Percentiles rank a stretch among this genome's conserved stretches.
These are phyloP conservation scores for Hippopotamus amphibius DNA, from an alignment of 2,113 vertebrate genomes.

Conservation along the genomic window DNA sequence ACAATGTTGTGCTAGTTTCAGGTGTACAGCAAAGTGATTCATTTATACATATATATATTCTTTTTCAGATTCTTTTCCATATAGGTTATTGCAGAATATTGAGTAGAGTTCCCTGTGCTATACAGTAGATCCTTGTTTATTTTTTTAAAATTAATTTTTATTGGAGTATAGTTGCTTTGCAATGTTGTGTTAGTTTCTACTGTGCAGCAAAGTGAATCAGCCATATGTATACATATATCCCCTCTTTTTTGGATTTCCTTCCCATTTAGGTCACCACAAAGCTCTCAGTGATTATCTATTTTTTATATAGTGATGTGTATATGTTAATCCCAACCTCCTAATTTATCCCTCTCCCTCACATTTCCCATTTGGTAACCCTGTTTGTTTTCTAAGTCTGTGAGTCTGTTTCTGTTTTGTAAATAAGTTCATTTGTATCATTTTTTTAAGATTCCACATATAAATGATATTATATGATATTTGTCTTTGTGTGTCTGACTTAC, in stretches of 20 bases:
- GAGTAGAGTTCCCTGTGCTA: no score
- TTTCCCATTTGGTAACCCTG: no score
- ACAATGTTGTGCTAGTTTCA: no score
- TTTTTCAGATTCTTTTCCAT: no score
- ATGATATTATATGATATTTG: neutral
- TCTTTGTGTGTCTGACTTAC: neutral
- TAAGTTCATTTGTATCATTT: neutral
- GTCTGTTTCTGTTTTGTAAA: neutral
- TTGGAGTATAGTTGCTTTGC: neutral
- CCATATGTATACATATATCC: neutral
- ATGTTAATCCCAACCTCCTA: neutral
- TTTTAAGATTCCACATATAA: neutral
- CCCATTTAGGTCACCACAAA: neutral
- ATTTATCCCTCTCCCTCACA: neutral
- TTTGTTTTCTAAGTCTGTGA: no score
- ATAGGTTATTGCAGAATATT: no score
- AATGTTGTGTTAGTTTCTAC: neutral
- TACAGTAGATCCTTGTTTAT: neutral
- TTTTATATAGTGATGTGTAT: neutral
- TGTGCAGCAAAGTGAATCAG: neutral
- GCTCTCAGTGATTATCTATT: no score
- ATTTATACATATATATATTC: no score
- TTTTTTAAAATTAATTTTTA: neutral
- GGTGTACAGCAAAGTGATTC: no score
- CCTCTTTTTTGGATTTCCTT: neutral